Conservation (phyloP, 2,113 vertebrate species). For the Candoia aspera region DNA sequence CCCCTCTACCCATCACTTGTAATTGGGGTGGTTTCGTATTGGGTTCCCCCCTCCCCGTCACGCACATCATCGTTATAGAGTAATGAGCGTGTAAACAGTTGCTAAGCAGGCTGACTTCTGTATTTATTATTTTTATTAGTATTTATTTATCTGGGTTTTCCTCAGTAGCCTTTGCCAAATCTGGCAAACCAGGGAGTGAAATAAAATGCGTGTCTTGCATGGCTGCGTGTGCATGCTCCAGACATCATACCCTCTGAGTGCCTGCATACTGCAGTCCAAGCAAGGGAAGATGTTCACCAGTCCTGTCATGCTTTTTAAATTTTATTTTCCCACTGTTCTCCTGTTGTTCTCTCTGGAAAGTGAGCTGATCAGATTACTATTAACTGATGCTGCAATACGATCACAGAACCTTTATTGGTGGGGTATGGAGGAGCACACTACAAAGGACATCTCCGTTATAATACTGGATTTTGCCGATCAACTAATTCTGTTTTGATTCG, state of each 20-base stretch:
- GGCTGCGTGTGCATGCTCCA: neutral
- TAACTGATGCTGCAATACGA: neutral
- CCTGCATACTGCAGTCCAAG: rapidly evolving
- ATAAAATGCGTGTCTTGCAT: neutral
- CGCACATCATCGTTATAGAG: conserved; percentile 80
- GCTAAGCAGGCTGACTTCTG: conserved; percentile 65
- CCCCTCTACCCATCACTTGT: conserved; percentile 59
- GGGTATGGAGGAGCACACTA: neutral
- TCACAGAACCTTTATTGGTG: neutral
- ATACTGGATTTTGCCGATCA: neutral
- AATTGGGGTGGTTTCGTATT: conserved; percentile 74
- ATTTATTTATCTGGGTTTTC: conserved; percentile 64
- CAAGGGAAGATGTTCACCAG: too few relatives aligned
- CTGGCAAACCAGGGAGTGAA: neutral
- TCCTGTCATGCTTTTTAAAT: neutral
- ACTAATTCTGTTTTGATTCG: neutral
- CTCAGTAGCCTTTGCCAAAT: conserved; percentile 53
- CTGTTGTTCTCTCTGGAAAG: neutral
- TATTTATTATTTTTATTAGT: conserved; percentile 70
- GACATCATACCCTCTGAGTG: rapidly evolving
- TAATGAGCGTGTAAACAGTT: conserved; percentile 85
- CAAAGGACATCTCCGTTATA: neutral
- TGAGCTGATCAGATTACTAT: neutral
- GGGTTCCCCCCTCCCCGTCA: conserved; percentile 49
- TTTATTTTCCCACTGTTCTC: neutral